These are phyloP conservation scores for Aptenodytes forsteri DNA, from an alignment of 2,113 vertebrate genomes.

Conservation along the genomic window DNA sequence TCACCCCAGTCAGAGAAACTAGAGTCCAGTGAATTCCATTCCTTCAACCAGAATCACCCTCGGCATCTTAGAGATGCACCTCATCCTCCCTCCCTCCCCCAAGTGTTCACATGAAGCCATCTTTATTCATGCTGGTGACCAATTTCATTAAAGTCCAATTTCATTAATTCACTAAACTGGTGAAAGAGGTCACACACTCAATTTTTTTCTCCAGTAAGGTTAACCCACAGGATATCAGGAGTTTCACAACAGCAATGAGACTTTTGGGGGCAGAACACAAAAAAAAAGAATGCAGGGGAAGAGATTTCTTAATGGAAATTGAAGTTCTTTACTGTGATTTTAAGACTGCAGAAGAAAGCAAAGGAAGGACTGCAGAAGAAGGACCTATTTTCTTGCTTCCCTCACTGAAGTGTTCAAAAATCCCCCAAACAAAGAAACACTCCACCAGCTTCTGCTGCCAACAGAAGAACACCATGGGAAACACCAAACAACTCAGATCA, in stretches of 20 bases:
- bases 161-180: background rate
- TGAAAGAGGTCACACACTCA: background rate
- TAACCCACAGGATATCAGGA: background rate
- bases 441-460: background rate
- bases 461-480: background rate
- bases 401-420: background rate
- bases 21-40: background rate
- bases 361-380: background rate
- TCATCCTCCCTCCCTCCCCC: background rate
- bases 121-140: background rate
- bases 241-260: background rate
- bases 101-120: background rate
- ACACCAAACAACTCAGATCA: background rate
- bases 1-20: background rate
- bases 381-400: background rate
- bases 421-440: background rate
- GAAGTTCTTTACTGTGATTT: background rate
- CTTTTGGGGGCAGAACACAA: background rate
- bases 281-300: rapidly evolving
- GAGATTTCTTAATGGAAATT: background rate
- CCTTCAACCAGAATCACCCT: background rate
- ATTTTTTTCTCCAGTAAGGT: background rate
- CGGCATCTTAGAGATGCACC: background rate
- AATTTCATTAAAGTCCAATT: background rate
- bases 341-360: background rate